Base-by-base conservation (phyloP, 2,797 vertebrate species). In the Austrolebias charrua region DNA sequence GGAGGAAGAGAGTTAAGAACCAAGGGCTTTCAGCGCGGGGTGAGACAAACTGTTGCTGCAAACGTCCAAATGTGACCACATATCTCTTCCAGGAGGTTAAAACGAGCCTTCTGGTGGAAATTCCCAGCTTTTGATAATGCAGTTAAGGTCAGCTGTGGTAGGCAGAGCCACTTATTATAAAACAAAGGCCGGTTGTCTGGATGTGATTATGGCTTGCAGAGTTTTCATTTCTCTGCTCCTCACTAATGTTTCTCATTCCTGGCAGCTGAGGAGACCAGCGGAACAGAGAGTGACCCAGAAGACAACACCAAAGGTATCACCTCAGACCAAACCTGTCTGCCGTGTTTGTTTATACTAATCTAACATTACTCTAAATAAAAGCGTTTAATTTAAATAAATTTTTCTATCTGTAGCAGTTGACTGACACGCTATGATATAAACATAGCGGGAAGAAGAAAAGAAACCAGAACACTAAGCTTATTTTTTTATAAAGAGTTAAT, bases 251-350 rank as follows among this genome's bases (percentile, higher is more conserved):
- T 56, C 50, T 18, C 52, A 64, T 71, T 79, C 90, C 31, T 68
- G 24, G 79, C 56, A 52, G 89, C 92, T 98, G 98, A 96, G 82
- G 98, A 99, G 90, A 93, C 93, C 81, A 96, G 94, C 60, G 97
- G 96, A 76, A 96, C 96, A 19, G 97, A 98, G 85, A 99, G 97
- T 38, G 97, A 99, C 80, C 92, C 91, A 0, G 98, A 98, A 78
- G 95, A 97, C 83, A 87, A 89, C 85, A 86, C 88, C 67, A 94
- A 94, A 95, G 95, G 96, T 98, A 91, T 54, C 53, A 28, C 5
- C n/a, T 2, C 0, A 3, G 28, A 55, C 1, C 29, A 50, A 14
- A 52, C 33, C 20, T 46, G 31, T 44, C 48, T 63, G 1, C 14
- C 20, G 33, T 28, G 20, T 57, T 12, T 6, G 51, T 31, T 60